phyloP scores from a whole-genome alignment of 2,888 invertebrate genomes.

The Pheosia gnoma region DNA sequence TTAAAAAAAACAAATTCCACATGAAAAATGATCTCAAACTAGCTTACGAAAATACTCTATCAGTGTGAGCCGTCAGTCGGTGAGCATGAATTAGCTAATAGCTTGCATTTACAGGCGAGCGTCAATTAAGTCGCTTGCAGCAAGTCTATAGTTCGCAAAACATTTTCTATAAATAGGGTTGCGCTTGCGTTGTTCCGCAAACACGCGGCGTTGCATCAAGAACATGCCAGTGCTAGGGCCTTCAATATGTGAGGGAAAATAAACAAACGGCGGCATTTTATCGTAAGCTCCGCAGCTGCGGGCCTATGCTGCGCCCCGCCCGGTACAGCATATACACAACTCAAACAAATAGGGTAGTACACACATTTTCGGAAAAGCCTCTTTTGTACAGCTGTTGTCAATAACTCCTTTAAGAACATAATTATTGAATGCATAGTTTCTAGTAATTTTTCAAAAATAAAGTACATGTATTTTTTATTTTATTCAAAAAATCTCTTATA shows the following conservation, averaged over 20 bases:
- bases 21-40: too few relatives aligned
- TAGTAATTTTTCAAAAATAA: too few relatives aligned
- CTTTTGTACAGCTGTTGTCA: too few relatives aligned
- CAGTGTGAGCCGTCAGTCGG: constrained; percentile 29
- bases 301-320: constrained; percentile 22
- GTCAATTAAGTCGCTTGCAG: constrained; percentile 35
- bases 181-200: constrained; percentile 25
- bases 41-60: constrained; percentile 4
- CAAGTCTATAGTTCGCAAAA: constrained; percentile 32
- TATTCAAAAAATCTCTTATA: too few relatives aligned
- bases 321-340: constrained; percentile 25
- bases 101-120: constrained; percentile 25
- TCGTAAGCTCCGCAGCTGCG: constrained; percentile 43
- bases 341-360: constrained; percentile 26
- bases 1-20: too few relatives aligned
- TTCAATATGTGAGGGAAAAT: constrained; percentile 43
- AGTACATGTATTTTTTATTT: too few relatives aligned
- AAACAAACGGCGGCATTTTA: constrained; percentile 43
- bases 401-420: too few relatives aligned
- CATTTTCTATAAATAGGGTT: constrained; percentile 40
- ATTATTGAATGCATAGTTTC: too few relatives aligned
- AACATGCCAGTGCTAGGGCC: constrained; percentile 25
- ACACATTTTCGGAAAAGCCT: too few relatives aligned
- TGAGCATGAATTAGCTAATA: constrained; percentile 12
- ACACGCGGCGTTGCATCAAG: constrained; percentile 23